Conservation (phyloP, 2,113 vertebrate species). For the Taxidea taxus region DNA sequence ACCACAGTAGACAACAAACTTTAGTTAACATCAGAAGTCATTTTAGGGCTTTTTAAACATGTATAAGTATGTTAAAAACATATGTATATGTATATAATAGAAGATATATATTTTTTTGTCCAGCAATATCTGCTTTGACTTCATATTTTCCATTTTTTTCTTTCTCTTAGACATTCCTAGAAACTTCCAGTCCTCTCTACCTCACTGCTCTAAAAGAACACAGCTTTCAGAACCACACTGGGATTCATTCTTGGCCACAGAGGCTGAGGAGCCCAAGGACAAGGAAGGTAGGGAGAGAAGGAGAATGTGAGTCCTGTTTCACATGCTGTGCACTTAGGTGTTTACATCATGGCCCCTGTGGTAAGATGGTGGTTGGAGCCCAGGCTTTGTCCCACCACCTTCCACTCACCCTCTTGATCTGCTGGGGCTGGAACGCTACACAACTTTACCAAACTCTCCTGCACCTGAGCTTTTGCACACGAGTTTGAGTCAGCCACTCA, state of each 20-base stretch:
- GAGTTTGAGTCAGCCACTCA: not conserved
- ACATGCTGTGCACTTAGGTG: rapidly evolving
- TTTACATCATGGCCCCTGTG: not conserved
- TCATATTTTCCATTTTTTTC: not conserved
- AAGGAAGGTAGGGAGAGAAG: not conserved
- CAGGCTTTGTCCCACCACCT: not conserved
- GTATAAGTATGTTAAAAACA: too few species aligned
- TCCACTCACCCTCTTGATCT: not conserved
- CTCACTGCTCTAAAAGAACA: not conserved
- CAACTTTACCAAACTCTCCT: not conserved
- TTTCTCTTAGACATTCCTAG: not conserved
- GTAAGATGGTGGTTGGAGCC: not conserved
- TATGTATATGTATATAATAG: not conserved
- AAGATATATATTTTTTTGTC: not conserved
- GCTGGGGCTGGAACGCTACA: not conserved
- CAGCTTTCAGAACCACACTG: not conserved
- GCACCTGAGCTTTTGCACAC: not conserved
- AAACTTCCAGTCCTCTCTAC: not conserved
- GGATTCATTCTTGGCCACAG: not conserved
- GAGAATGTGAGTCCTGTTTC: not conserved
- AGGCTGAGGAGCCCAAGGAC: not conserved
- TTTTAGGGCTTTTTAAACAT: not conserved
- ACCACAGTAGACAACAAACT: not conserved
- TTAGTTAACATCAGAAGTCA: not conserved
- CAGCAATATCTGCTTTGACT: not conserved